Evolutionary conservation across 2,888 invertebrate species (phyloP).

Genomic region (Xiphydria camelus): DNA sequence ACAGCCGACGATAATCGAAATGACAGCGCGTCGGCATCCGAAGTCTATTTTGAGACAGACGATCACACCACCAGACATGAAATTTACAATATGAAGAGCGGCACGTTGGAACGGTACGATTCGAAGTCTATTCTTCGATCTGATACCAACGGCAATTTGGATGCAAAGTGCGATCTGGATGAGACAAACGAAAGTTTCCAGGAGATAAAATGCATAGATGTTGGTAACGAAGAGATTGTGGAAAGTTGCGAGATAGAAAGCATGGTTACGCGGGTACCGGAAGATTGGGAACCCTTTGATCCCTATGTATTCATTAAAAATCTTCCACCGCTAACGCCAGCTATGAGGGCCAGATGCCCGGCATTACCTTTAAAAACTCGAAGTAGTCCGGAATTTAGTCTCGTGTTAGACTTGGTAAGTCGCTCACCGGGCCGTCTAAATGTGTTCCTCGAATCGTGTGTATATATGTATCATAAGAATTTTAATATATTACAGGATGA

Average conservation of each 20-base stretch:
- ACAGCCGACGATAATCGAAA: too few relatives aligned
- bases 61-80: too few relatives aligned
- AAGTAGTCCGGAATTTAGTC: constrained; percentile 90
- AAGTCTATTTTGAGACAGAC: too few relatives aligned
- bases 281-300: constrained; percentile 81
- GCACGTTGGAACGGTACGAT: too few relatives aligned
- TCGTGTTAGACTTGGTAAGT: constrained; percentile 64
- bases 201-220: constrained; percentile 52
- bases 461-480: too few relatives aligned
- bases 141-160: constrained; percentile 45
- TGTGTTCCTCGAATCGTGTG: too few relatives aligned
- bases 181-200: constrained; percentile 45
- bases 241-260: constrained; percentile 51
- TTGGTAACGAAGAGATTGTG: constrained; percentile 52
- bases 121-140: too few relatives aligned
- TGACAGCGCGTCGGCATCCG: too few relatives aligned
- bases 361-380: constrained; percentile 90
- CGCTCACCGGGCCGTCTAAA: too few relatives aligned
- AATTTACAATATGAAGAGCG: too few relatives aligned
- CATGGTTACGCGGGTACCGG: constrained; percentile 59
- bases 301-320: constrained; percentile 91
- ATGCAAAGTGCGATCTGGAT: constrained; percentile 42
- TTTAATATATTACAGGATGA: constrained; percentile 71
- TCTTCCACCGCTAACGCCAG: constrained; percentile 79
- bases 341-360: constrained; percentile 74